Conservation (phyloP, 2,888 invertebrate species). For the Brenthis daphne region DNA sequence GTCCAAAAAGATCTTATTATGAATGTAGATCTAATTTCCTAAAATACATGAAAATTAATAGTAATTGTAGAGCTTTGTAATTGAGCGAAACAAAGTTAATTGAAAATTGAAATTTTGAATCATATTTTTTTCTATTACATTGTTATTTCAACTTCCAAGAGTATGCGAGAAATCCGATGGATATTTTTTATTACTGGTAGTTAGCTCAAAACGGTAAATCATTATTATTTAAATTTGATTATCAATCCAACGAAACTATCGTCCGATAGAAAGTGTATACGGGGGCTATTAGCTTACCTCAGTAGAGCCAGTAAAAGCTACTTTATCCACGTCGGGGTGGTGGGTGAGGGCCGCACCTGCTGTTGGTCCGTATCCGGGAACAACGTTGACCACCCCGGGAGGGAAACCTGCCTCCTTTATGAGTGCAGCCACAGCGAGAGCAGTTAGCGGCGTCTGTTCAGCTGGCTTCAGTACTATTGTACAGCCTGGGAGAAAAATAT, state of each 20-base stretch:
- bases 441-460: conserved; percentile 96
- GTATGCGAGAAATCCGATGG: no score
- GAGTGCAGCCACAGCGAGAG: conserved; percentile 92
- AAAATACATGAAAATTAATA: no score
- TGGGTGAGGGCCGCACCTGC: conserved; percentile 90
- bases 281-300: conserved; percentile 51
- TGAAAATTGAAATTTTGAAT: no score
- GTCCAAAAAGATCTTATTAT: no score
- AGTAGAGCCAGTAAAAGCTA: conserved; percentile 87
- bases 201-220: no score
- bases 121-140: no score
- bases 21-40: no score
- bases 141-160: no score
- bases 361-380: conserved; percentile 92
- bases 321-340: conserved; percentile 90
- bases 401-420: conserved; percentile 95
- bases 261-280: neutral
- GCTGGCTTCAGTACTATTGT: conserved; percentile 95
- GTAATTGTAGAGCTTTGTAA: no score
- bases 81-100: no score
- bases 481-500: conserved; percentile 77
- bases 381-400: conserved; percentile 93
- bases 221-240: no score
- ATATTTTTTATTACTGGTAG: no score
- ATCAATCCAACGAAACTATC: neutral